These are phyloP conservation scores for Acrocera orbiculus DNA, from an alignment of 2,888 invertebrate species.

Conservation along the genomic window DNA sequence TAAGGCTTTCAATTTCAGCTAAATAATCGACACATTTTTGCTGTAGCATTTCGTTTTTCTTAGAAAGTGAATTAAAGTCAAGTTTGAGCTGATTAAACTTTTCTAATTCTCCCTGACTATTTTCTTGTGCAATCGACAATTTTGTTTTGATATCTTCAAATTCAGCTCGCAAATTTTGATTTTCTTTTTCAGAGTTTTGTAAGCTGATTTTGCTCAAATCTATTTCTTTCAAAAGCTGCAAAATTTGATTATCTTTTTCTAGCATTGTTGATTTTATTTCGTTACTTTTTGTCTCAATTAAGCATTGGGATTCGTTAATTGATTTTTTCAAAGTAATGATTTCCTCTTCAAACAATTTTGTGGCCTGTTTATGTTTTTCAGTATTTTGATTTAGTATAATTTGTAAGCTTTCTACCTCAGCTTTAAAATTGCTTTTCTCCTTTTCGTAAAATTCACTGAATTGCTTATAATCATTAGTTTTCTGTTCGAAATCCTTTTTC, in stretches of 20 bases:
- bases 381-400: background rate
- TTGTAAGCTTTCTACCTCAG: background rate
- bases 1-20: conserved; percentile 39
- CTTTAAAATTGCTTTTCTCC: background rate
- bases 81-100: conserved; percentile 30
- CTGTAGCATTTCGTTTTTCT: conserved; percentile 36
- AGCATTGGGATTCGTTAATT: background rate
- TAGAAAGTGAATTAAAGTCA: conserved; percentile 38
- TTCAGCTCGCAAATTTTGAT: background rate
- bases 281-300: too few species aligned
- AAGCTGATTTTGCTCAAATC: background rate
- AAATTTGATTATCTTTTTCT: background rate
- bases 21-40: conserved; percentile 40
- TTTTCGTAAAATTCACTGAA: background rate
- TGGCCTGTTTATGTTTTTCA: background rate
- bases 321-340: background rate
- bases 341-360: background rate
- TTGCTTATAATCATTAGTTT: background rate
- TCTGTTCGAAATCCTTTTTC: background rate
- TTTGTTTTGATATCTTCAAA: background rate
- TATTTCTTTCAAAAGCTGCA: background rate
- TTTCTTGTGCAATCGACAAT: background rate
- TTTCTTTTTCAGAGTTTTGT: background rate
- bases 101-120: background rate
- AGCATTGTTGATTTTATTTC: too few species aligned